Conservation (phyloP, 2,888 invertebrate genomes). For the Geophilus truncorum region DNA sequence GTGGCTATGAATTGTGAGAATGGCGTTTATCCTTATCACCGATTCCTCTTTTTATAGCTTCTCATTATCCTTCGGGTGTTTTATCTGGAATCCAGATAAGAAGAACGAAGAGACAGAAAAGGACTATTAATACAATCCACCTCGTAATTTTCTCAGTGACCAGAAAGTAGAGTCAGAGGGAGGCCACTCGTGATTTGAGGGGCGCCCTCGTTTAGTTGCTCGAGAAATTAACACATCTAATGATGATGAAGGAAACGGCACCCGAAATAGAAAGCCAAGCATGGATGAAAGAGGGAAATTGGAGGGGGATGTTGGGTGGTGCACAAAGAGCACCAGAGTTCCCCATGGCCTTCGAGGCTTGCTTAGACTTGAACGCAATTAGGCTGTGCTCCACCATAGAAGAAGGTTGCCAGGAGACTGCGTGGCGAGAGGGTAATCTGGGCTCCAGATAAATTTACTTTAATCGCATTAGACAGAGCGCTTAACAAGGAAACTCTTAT, state of each 20-base stretch:
- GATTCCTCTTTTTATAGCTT: slow-evolving; percentile 21
- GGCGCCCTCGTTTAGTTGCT: slow-evolving; percentile 20
- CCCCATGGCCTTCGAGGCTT: slow-evolving; percentile 2
- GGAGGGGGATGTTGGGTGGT: not conserved
- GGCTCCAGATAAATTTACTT: slow-evolving; percentile 20
- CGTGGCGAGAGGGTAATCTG: slow-evolving; percentile 27
- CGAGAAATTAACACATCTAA: slow-evolving; percentile 21
- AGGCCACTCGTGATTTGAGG: slow-evolving; percentile 16
- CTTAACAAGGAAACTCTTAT: slow-evolving; percentile 23
- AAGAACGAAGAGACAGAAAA: slow-evolving; percentile 5
- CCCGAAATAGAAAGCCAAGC: slow-evolving; percentile 17
- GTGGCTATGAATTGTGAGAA: slow-evolving; percentile 9
- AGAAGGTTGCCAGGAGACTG: slow-evolving; percentile 8
- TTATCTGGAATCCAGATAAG: slow-evolving; percentile 20
- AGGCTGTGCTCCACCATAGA: not conserved
- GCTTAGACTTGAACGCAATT: slow-evolving; percentile 13
- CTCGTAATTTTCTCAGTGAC: slow-evolving; percentile 22
- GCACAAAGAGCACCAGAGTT: slow-evolving; percentile 8
- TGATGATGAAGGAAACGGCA: slow-evolving; percentile 27
- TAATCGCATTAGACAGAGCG: slow-evolving; percentile 20
- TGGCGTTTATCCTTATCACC: slow-evolving; percentile 13
- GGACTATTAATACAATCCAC: slow-evolving; percentile 22
- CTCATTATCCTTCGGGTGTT: slow-evolving; percentile 25
- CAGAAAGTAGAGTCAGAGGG: slow-evolving; percentile 2
- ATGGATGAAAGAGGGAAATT: slow-evolving; percentile 11